Evolutionary conservation across 2,797 vertebrate species (phyloP), one percentile per base, ranked within the genome.

Genomic region (Myotis vivesi): DNA sequence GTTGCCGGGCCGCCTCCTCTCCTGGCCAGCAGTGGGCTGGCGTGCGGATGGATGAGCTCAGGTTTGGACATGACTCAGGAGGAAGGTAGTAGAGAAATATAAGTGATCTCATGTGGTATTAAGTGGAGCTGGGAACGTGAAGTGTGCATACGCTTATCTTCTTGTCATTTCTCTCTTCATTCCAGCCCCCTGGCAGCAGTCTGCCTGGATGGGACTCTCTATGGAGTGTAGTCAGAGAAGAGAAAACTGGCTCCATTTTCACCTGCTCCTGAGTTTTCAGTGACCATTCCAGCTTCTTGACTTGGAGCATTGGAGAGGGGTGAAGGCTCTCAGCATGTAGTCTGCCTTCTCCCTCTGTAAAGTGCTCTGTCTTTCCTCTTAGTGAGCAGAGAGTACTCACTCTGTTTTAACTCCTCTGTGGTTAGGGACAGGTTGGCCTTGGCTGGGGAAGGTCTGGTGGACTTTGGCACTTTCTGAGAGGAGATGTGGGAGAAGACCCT

Each of bases 91-190:
- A 22, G 94, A 64, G 92, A 93, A 88, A 55, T 38, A 41, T 15
- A 79, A 93, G 64, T 97, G 95, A 96, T 94, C 90, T 94, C 81
- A 76, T 53, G 96, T 89, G 95, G 91, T 79, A 85, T 93, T 96
- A 55, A 95, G 15, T 13, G 16, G 55, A 76, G 87, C 75, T 11
- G 23, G 75, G 94, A 95, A 81, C 49, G 36, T 0, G 73, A 85
- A 46, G 90, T 20, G 28, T 64, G 4, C 38, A 73, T 62, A 2
- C 1, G 13, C 64, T 23, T 76, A 6, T 87, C 91, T 64, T 80
- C 73, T 36, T 49, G 30, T 91, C 88, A 91, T 83, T 69, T 94
- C 87, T 77, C 33, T 73, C 30, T 2, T 72, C 5, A 0, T 30
- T 91, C 73, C 89, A 89, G 76, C 19, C 23, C 59, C 41, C 79